Evolutionary conservation across 1,140 invertebrate genomes (phyloP), one percentile per base, ranked within the genome.

Genomic region (Microplitis demolitor): DNA sequence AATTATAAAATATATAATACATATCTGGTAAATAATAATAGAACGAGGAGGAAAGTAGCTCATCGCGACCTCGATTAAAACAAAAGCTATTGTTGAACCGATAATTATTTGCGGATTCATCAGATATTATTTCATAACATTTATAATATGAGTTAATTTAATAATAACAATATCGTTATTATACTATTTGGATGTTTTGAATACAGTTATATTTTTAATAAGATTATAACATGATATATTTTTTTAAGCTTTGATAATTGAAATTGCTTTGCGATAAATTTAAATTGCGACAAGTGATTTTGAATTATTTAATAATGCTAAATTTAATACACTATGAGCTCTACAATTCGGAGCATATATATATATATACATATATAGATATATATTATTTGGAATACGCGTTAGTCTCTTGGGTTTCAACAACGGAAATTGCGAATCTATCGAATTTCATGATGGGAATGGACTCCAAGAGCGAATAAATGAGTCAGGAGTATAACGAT

Each of bases 51-150:
- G 13, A 33, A 63, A n/a, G 33, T 39, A 13, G 13, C 61, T 63
- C 60, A 33, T 8, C 61, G 33, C 54, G 69, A 71, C 62, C 69
- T 56, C 45, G 35, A 56, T 71, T 54, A 37, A 71, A 11, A 71
- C 69, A 71, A 71, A 64, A 35, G 33, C 51, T 56, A 64, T 54
- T 66, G 69, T 62, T 8, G 31, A 39, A 39, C 3, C 37, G 62
- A 70, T 70, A 70, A 64, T 71, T 71, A 71, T 71, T 62, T 63
- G 69, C 35, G 13, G 51, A 71, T 64, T 66, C 34, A 64, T 71
- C 61, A 11, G 39, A 45, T 45, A 45, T 9, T 45, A 24, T 45
- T 45, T 6, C 39, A 45, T 45, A 45, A 45, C 11, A 16, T 51
- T 53, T 14, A 31, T 33, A 45, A 11, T 66, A 37, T 8, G 45